Evolutionary conservation across 1,140 invertebrate species (phyloP).

Genomic region (Aleiodes sp.): DNA sequence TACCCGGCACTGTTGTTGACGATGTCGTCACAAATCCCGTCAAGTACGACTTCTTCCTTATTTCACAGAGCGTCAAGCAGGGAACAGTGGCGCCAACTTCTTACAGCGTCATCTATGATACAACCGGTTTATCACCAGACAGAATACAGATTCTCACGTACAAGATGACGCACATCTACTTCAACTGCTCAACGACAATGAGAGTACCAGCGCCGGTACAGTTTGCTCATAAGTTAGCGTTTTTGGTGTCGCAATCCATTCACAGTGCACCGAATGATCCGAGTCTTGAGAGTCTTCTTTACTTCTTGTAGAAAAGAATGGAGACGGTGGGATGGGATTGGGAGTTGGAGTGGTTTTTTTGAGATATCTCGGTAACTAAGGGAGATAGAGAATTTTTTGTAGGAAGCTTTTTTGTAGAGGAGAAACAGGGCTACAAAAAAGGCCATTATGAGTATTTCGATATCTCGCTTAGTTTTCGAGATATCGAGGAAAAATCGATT

Average conservation of each 20-base stretch:
- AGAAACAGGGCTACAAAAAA: too few relatives aligned
- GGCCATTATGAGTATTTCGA: too few relatives aligned
- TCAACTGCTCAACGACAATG: conserved; percentile 83
- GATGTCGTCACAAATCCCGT: conserved; percentile 84
- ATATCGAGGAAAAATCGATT: too few relatives aligned
- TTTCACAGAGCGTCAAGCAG: conserved; percentile 79
- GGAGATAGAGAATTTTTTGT: too few relatives aligned
- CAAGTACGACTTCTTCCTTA: conserved; percentile 82
- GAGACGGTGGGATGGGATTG: too few relatives aligned
- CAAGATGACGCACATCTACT: conserved; percentile 86
- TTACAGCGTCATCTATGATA: conserved; percentile 81
- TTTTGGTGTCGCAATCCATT: conserved; percentile 77
- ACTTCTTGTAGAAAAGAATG: conserved; percentile 63
- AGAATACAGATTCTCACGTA: conserved; percentile 80
- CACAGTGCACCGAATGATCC: conserved; percentile 66
- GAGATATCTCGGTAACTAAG: too few relatives aligned
- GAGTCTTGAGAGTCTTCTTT: conserved; percentile 65
- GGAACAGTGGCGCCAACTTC: conserved; percentile 85
- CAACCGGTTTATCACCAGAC: conserved; percentile 70
- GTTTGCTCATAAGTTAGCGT: conserved; percentile 88
- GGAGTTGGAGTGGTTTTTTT: too few relatives aligned
- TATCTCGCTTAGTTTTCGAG: too few relatives aligned
- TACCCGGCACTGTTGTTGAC: conserved; percentile 89
- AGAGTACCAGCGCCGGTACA: conserved; percentile 87
- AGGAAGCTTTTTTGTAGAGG: too few relatives aligned